Conservation (phyloP, 1,140 invertebrate species). For the Aphis gossypii region DNA sequence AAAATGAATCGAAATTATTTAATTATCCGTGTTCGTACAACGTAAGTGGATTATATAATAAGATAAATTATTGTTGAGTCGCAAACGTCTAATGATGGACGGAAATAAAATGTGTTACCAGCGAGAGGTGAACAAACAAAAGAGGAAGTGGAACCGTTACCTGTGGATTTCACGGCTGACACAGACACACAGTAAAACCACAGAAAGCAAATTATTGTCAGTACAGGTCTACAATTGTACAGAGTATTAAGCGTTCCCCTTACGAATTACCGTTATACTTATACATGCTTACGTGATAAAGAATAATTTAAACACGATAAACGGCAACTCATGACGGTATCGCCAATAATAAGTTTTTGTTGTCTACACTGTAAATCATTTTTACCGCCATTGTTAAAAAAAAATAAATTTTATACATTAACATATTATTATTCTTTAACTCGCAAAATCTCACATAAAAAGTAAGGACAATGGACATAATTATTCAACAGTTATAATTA, state of each 20-base stretch:
- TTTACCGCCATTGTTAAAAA: neutral
- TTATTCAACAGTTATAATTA: no score
- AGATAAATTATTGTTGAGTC: neutral
- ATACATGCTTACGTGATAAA: conserved; percentile 52
- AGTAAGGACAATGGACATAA: no score
- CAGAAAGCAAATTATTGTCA: no score
- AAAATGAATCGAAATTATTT: neutral
- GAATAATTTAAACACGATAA: conserved; percentile 43
- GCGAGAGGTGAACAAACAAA: neutral
- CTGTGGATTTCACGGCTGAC: neutral
- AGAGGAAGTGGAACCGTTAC: neutral
- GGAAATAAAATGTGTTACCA: neutral
- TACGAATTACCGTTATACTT: conserved; percentile 47
- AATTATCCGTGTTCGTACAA: neutral
- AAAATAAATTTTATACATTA: neutral
- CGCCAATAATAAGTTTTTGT: neutral
- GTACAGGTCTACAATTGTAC: neutral
- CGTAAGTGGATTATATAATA: neutral
- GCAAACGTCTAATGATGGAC: neutral
- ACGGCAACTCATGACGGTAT: neutral
- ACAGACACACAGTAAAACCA: neutral
- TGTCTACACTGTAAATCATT: neutral
- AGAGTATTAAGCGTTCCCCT: neutral
- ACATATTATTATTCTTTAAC: neutral
- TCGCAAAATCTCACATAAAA: no score